phyloP scores from a whole-genome alignment of 2,797 vertebrate genomes.

The Cercopithecus neglectus region DNA sequence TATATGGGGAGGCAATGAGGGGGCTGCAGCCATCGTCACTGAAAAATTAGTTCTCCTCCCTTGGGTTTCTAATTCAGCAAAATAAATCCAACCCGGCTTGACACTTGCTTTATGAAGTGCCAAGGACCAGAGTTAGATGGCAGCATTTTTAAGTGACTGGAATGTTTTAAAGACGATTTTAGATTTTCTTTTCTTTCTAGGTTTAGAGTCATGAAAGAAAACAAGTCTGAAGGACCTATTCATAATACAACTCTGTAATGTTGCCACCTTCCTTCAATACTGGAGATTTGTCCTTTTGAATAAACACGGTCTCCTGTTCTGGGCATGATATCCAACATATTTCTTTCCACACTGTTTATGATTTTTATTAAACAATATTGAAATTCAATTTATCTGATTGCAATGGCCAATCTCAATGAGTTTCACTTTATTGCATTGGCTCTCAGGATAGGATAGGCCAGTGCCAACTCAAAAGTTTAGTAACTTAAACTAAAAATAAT shows the following conservation, averaged over 20 bases:
- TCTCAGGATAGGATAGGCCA: neutral
- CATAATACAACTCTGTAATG: neutral
- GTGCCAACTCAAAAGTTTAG: neutral
- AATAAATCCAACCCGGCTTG: neutral
- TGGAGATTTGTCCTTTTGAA: neutral
- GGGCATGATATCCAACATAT: neutral
- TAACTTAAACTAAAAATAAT: neutral
- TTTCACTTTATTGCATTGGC: slow-evolving; percentile 65
- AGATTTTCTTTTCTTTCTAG: slow-evolving; percentile 36
- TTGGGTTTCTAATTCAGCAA: neutral
- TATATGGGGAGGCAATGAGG: neutral
- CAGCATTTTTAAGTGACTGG: slow-evolving; percentile 24
- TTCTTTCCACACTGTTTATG: neutral
- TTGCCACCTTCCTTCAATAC: neutral
- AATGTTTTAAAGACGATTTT: slow-evolving; percentile 24
- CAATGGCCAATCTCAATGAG: neutral
- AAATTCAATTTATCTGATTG: neutral
- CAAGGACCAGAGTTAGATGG: neutral
- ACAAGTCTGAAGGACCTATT: neutral
- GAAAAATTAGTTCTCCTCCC: neutral
- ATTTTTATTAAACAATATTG: neutral
- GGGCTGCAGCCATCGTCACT: neutral
- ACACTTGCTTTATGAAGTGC: neutral
- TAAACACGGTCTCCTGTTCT: neutral
- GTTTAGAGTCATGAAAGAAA: slow-evolving; percentile 32